These are phyloP conservation scores for Hypanus sabinus DNA, from an alignment of 2,113 vertebrate genomes.

Conservation along the genomic window DNA sequence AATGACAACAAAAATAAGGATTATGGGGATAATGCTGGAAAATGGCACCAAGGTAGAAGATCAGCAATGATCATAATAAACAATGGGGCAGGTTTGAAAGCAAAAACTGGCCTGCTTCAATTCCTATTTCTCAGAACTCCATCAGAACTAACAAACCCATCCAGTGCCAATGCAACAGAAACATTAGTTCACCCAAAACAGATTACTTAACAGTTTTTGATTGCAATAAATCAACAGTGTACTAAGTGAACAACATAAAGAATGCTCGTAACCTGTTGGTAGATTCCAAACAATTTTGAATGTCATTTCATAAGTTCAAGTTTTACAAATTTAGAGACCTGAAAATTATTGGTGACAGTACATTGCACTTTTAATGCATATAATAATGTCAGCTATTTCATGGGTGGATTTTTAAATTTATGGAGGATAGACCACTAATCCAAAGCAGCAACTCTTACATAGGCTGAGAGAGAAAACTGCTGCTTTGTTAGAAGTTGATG, in stretches of 20 bases:
- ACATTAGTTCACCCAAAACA: no score
- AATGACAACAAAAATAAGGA: not conserved
- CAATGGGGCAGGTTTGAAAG: no score
- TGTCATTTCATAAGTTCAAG: not conserved
- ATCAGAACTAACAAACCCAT: no score
- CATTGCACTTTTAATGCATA: not conserved
- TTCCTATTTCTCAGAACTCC: not conserved
- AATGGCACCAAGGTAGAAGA: no score
- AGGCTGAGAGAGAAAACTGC: not conserved
- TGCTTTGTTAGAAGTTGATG: not conserved
- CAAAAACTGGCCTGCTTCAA: no score
- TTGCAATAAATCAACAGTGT: not conserved
- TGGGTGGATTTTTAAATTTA: not conserved
- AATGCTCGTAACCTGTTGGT: not conserved
- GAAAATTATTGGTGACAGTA: not conserved
- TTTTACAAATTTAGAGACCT: not conserved
- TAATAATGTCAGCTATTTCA: not conserved
- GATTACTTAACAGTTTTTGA: no score
- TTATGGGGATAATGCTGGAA: no score
- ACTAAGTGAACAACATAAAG: not conserved
- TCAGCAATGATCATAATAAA: no score
- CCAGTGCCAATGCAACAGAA: not conserved
- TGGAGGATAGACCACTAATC: not conserved
- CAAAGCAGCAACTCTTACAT: not conserved
- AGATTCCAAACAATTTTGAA: not conserved